phyloP scores from a whole-genome alignment of 2,113 vertebrate genomes.

The Raja brachyura region DNA sequence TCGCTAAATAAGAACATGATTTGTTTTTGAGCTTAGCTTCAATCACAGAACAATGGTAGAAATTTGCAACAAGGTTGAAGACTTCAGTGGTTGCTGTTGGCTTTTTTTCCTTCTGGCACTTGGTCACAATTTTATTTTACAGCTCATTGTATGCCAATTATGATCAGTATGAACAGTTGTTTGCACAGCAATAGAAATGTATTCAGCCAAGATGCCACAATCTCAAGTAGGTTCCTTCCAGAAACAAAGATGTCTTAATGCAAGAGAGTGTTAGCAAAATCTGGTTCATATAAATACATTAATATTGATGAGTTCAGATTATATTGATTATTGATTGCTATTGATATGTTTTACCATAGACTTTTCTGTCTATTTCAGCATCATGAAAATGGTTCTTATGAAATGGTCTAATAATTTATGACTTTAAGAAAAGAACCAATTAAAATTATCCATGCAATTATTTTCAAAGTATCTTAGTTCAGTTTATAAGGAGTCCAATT shows the following conservation, averaged over 20 bases:
- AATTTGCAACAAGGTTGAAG: not conserved
- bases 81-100: not conserved
- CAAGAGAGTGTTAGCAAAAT: not conserved
- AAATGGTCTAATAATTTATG: not conserved
- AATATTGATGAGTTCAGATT: not conserved
- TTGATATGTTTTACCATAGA: not conserved
- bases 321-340: not conserved
- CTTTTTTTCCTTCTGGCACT: not conserved
- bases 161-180: not conserved
- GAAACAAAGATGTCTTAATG: not conserved
- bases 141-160: not conserved
- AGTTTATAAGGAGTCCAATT: not conserved
- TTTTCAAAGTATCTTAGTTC: not conserved
- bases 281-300: not conserved
- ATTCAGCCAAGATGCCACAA: not conserved
- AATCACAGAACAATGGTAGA: not conserved
- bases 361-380: not conserved
- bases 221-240: not conserved
- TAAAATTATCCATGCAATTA: not conserved
- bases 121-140: not conserved
- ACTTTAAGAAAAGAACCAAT: not conserved
- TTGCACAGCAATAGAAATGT: not conserved
- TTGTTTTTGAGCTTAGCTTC: not conserved
- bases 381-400: not conserved
- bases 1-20: not conserved